Evolutionary conservation across 2,888 invertebrate species (phyloP).

Genomic region (Chamaedrilus cognettii): DNA sequence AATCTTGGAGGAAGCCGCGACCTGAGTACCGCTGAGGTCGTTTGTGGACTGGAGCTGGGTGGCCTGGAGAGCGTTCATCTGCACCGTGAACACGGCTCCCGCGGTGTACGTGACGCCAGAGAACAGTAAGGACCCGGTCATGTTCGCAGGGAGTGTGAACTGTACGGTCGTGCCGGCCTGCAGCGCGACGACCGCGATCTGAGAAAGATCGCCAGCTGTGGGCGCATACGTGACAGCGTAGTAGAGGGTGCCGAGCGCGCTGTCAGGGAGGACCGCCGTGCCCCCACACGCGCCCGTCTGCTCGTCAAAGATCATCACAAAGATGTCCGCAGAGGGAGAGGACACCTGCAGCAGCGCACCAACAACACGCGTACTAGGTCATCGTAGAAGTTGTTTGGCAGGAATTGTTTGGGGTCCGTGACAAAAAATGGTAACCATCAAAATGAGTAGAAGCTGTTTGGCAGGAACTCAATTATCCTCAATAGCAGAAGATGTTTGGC

Average conservation of each 20-base stretch:
- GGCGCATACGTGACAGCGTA: not conserved
- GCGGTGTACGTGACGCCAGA: not conserved
- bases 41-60: constrained; percentile 11
- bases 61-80: not conserved
- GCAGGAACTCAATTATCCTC: no score
- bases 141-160: constrained; percentile 3
- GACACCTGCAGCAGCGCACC: no score
- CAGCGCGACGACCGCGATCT: constrained; percentile 13
- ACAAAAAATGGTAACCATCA: no score
- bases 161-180: not conserved
- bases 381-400: no score
- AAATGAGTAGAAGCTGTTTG: no score
- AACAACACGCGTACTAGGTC: no score
- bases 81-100: not conserved
- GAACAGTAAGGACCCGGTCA: not conserved
- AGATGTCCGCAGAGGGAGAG: no score
- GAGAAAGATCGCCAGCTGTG: not conserved
- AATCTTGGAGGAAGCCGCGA: not conserved
- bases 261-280: not conserved
- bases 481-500: no score
- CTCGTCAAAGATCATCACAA: no score
- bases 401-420: no score
- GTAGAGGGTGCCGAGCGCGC: constrained; percentile 8
- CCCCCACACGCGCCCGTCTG: not conserved
- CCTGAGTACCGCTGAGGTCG: constrained; percentile 11